Base-by-base conservation (phyloP, 2,888 invertebrate species). In the Andrena chrysosceles region DNA sequence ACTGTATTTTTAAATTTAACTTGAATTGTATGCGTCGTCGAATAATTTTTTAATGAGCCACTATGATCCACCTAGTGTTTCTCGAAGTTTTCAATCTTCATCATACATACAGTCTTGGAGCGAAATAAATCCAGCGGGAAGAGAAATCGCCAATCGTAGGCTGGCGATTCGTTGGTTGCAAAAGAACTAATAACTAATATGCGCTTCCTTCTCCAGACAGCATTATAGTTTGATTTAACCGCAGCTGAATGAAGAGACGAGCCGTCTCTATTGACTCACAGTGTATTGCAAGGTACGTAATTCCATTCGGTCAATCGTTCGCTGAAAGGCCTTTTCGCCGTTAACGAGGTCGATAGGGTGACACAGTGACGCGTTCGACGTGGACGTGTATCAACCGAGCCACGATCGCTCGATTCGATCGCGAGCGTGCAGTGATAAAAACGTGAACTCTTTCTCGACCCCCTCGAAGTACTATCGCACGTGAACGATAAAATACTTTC, bases 341-440 rank as follows among this genome's bases (percentile, higher is more conserved):
- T 70, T 79, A 85, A 88, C 83, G 78, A 88, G 83, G 83, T 81
- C 80, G 81, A 81, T 70, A 75, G 73, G 72, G 62, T 68, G 82
- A 83, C 35, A 72, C 73, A 59, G 54, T 66, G 73, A 82, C 70
- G 52, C 63, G 60, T 78, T 70, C 56, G 67, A 67, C 69, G 31
- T 26, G 23, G 2, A 56, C 16, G 42, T 20, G 23, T 29, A 23
- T 13, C 63, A 20, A 52, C 33, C 26, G 26, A 16, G 10, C 0
- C 7, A 35, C 29, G 68, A 42, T 42, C 59, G 52, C 20, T 52
- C 33, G 48, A 69, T 49, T 62, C 35, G 60, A 69, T 26, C 54
- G 2, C 7, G 20, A 60, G 33, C 33, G n/a, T n/a, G 23, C 20
- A 4, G 13, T 4, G 42, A 42, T 42, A 42, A 42, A 16, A 42